Evolutionary conservation across 2,797 vertebrate species (phyloP).

Genomic region (Ficedula albicollis): DNA sequence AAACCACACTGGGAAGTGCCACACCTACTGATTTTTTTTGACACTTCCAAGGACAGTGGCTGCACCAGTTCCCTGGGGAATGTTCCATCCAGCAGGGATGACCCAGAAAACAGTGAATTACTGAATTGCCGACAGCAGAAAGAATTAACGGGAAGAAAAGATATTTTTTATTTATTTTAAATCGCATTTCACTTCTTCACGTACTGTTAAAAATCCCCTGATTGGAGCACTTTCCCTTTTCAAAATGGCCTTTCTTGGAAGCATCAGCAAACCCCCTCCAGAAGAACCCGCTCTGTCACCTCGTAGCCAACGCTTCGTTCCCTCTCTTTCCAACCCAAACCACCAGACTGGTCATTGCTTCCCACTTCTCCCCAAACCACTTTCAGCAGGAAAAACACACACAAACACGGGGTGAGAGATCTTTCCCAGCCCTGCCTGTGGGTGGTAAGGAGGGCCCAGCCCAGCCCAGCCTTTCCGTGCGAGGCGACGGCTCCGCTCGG

Average conservation of each 20-base stretch:
- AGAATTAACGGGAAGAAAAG: not conserved
- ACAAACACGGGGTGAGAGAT: not conserved
- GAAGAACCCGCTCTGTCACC: not conserved
- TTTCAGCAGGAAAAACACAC: slow-evolving; percentile 22
- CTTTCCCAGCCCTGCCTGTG: slow-evolving; percentile 41
- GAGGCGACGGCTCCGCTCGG: slow-evolving; percentile 26
- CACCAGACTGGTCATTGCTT: slow-evolving; percentile 1
- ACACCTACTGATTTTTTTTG: not conserved
- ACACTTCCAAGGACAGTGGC: not conserved
- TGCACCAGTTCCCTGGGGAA: not conserved
- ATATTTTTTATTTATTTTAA: not conserved
- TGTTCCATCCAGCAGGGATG: not conserved
- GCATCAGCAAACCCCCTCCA: not conserved
- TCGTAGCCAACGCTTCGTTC: not conserved
- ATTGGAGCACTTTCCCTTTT: not conserved
- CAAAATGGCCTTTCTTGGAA: slow-evolving; percentile 14
- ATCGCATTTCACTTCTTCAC: not conserved
- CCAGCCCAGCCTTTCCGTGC: slow-evolving; percentile 8
- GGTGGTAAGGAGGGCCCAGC: slow-evolving; percentile 16
- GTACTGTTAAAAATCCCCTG: not conserved
- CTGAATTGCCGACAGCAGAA: not conserved
- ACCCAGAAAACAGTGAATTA: not conserved
- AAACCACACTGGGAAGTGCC: not conserved
- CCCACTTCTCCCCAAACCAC: slow-evolving; percentile 32
- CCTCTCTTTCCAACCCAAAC: slow-evolving; percentile 29